phyloP scores from a whole-genome alignment of 2,888 invertebrate species.

The Stegophylla sp. region DNA sequence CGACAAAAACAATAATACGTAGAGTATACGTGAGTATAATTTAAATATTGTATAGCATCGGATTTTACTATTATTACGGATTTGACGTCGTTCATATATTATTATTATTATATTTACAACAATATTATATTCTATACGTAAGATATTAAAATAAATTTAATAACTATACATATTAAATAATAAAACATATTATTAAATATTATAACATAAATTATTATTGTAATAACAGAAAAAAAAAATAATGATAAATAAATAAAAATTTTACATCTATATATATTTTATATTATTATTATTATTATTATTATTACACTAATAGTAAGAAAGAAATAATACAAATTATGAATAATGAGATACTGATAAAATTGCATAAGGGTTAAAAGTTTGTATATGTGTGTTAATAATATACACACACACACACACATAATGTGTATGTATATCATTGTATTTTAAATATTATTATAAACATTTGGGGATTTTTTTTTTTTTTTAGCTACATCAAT shows the following conservation, averaged over 20 bases:
- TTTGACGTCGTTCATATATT: no score
- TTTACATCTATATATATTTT: conserved; percentile 12
- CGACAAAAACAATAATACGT: neutral
- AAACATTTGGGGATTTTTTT: conserved; percentile 22
- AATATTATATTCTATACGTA: conserved; percentile 30
- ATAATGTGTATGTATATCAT: neutral
- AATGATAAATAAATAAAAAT: conserved; percentile 19
- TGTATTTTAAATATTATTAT: neutral
- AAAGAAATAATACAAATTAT: conserved; percentile 57
- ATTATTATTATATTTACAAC: conserved; percentile 7
- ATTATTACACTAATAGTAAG: conserved; percentile 51
- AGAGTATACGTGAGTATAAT: neutral
- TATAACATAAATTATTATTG: conserved; percentile 27
- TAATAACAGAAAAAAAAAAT: conserved; percentile 34
- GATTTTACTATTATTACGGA: no score
- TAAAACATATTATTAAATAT: conserved; percentile 31
- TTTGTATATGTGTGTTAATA: conserved; percentile 12
- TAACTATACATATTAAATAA: conserved; percentile 27
- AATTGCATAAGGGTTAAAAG: conserved; percentile 52
- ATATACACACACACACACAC: neutral
- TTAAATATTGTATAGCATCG: neutral
- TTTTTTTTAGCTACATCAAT: neutral
- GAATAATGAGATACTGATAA: conserved; percentile 56
- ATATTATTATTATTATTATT: conserved; percentile 10
- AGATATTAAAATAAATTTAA: conserved; percentile 35